Evolutionary conservation across 2,797 vertebrate species (phyloP).

Genomic region (Fratercula arctica): DNA sequence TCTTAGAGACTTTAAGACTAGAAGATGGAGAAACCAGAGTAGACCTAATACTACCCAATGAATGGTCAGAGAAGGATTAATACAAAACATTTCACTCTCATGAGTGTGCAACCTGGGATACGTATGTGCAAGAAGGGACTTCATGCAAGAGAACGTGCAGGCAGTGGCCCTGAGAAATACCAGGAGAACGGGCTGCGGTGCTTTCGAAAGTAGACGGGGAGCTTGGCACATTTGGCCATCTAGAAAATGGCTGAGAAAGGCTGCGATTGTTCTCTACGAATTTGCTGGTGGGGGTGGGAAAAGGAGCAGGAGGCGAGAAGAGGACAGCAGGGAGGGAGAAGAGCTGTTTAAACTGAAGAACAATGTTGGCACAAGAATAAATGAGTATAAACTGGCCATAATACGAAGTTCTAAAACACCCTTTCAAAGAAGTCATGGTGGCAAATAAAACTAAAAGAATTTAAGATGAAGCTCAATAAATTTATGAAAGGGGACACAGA

Average conservation of each 20-base stretch:
- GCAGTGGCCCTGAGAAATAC: not conserved
- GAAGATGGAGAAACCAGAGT: not conserved
- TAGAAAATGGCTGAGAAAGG: not conserved
- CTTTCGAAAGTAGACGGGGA: not conserved
- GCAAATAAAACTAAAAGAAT: constrained; percentile 48
- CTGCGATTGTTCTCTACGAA: constrained; percentile 41
- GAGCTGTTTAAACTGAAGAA: constrained; percentile 54
- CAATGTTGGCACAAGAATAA: constrained; percentile 69
- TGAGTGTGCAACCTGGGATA: not conserved
- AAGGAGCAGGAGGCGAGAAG: constrained; percentile 32
- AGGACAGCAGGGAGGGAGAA: constrained; percentile 61
- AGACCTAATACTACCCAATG: not conserved
- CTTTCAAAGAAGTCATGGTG: constrained; percentile 32
- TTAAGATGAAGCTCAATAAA: constrained; percentile 39
- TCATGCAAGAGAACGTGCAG: not conserved
- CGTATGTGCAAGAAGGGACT: not conserved
- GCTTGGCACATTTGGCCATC: not conserved
- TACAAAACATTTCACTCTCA: not conserved
- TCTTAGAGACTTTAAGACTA: not conserved
- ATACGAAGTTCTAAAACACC: constrained; percentile 36
- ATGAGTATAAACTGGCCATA: constrained; percentile 49
- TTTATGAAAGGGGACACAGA: constrained; percentile 23
- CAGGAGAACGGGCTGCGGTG: not conserved
- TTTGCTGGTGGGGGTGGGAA: constrained; percentile 33
- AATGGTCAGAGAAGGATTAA: not conserved